These are phyloP conservation scores for Macrochelys suwanniensis DNA, from an alignment of 2,797 vertebrate genomes.

Conservation along the genomic window DNA sequence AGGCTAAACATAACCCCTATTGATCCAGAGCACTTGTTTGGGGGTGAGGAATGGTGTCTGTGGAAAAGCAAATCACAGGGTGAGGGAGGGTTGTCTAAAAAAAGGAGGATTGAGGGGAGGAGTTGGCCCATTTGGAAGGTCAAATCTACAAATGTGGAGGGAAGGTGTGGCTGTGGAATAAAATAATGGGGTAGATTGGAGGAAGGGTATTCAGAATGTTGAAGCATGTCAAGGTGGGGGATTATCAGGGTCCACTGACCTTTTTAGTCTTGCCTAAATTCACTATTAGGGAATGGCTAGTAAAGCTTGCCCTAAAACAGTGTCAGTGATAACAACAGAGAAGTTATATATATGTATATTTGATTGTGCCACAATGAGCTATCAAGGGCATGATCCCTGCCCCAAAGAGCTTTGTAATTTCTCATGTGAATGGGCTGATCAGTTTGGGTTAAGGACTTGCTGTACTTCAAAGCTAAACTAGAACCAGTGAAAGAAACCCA, in stretches of 20 bases:
- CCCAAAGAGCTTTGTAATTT: not conserved
- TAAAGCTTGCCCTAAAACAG: not conserved
- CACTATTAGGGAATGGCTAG: not conserved
- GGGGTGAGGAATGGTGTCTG: not conserved
- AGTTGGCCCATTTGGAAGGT: not conserved
- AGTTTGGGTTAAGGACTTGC: not conserved
- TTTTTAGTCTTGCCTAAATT: not conserved
- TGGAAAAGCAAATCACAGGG: not conserved
- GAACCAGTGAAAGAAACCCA: fast-evolving
- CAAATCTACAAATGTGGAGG: not conserved
- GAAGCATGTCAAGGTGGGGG: not conserved
- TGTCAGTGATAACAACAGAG: not conserved
- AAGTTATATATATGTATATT: not conserved
- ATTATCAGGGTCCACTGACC: not conserved
- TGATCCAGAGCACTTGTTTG: not conserved
- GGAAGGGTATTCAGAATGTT: not conserved
- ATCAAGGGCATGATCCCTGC: not conserved
- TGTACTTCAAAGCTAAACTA: not conserved
- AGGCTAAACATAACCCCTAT: not conserved
- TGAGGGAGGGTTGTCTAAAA: not conserved
- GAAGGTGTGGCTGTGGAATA: not conserved
- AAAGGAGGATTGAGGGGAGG: not conserved
- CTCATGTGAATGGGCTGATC: not conserved
- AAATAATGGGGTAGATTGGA: not conserved
- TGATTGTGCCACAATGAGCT: not conserved